Base-by-base conservation (phyloP, 1,140 invertebrate species). In the Sesamia nonagrioides region DNA sequence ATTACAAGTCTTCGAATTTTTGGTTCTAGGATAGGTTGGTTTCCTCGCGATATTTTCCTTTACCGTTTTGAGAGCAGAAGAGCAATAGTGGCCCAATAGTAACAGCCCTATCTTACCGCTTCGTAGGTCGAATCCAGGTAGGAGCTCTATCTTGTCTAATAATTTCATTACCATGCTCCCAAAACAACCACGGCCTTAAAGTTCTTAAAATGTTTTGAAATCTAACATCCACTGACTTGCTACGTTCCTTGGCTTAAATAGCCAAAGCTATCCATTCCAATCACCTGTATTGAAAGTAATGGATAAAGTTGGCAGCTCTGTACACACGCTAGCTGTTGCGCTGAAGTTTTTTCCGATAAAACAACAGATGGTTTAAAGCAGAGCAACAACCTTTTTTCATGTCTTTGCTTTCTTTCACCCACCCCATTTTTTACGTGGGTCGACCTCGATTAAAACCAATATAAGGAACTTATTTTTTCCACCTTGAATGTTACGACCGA, bases 361-460 rank as follows among this genome's bases (percentile, higher is more conserved):
- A 48, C 42, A 50, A 13, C 63, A 15, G 63, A 13, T 15, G 42
- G 42, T 13, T 27, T 37, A 27, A 33, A 11, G 6, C 42, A 15
- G 50, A 48, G 40, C 18, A 69, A 69, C 42, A 27, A 7, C 66
- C 66, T 69, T 18, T 18, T 69, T 69, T 33, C 66, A 69, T 69
- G 33, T 69, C 42, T 69, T 48, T 48, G 21, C 66, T n/a, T 33
- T 45, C 66, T n/a, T 33, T 45, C 42, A 69, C 21, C 66, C 66
- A 50, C 66, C 42, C 66, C 66, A 37, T 69, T 27, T 69, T 69
- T 69, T 48, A 27, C 18, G 66, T 42, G 6, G 37, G 21, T 21
- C 50, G 66, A 18, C 66, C 66, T 69, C 66, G 66, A 48, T 69
- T 69, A 69, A 13, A 50, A 48, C 37, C 21, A 42, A 69, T 48